Conservation (phyloP, 2,113 vertebrate species). For the Clarias magur region DNA sequence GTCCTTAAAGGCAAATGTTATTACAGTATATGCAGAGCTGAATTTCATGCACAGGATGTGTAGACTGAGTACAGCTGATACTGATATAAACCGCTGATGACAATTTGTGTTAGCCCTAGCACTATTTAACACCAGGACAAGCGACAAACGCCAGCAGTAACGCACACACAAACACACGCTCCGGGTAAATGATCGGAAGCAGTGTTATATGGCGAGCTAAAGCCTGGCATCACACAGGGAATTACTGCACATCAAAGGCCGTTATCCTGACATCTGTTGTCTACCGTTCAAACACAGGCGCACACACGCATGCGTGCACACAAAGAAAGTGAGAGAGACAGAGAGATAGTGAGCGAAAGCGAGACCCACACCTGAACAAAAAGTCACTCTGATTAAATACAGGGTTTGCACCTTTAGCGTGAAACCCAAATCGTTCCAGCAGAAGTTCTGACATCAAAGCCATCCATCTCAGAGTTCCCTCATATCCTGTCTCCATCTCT, state of each 20-base stretch:
- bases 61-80: not conserved
- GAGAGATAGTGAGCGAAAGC: not conserved
- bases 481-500: constrained; percentile 18
- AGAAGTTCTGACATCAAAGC: constrained; percentile 26
- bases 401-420: not conserved
- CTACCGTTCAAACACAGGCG: not conserved
- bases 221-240: constrained; percentile 4
- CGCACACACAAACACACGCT: not conserved
- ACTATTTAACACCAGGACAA: not conserved
- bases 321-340: not conserved
- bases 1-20: not conserved
- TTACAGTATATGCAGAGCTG: not conserved
- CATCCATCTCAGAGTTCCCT: not conserved
- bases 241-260: constrained; percentile 5
- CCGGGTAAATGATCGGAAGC: not conserved
- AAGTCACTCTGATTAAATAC: constrained; percentile 16
- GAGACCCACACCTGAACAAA: not conserved
- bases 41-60: not conserved
- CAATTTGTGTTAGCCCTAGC: not conserved
- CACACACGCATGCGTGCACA: constrained; percentile 17
- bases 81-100: not conserved
- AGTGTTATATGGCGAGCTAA: not conserved
- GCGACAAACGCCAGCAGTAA: not conserved
- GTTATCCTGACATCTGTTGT: not conserved
- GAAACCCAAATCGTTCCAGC: not conserved